Base-by-base conservation (phyloP, 2,888 invertebrate species). In the Melitaea athalia region DNA sequence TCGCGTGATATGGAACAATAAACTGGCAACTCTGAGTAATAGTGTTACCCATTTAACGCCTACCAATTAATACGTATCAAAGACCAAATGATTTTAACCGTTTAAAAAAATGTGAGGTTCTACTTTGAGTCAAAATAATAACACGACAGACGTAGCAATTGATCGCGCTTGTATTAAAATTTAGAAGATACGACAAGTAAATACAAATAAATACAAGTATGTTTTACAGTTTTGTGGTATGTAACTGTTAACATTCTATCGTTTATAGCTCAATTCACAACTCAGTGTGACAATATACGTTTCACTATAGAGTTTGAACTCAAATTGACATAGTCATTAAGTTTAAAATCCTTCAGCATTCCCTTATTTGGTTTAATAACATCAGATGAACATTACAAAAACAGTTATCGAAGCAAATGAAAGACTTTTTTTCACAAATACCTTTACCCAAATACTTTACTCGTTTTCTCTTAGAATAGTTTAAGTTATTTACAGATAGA, bases 11-110 rank as follows among this genome's bases (percentile, higher is more conserved):
- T 64, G 12, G 68, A 72, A 70, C 79, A 76, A 85, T 88, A 83
- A 69, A 80, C 76, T 81, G 81, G 85, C 78, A 83, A 81, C 85
- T 84, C 81, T 85, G 83, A 89, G 83, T 83, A 85, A 88, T 88
- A 85, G 79, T 64, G 80, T 63, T 83, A 78, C 83, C 85, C 82
- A 79, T 81, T 76, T 78, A 71, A 75, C 79, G 74, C 80, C 78
- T 79, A 81, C 79, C 83, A 78, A 79, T 80, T 79, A 78, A 73
- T 77, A 78, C 79, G 76, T 76, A 70, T 75, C 43, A 42, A 53
- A 62, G 38, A 62, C 55, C 53, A 24, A 8, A 38, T 38, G 38
- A 38, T 38, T 38, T 38, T 38, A 38, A 38, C 38, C 38, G 8
- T 3, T 38, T 5, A 38, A 3, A 38, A n/a, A 38, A 38, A 38